Evolutionary conservation across 2,888 invertebrate genomes (phyloP), one percentile per base, ranked within the genome.

Genomic region (Neoscelio sp.): DNA sequence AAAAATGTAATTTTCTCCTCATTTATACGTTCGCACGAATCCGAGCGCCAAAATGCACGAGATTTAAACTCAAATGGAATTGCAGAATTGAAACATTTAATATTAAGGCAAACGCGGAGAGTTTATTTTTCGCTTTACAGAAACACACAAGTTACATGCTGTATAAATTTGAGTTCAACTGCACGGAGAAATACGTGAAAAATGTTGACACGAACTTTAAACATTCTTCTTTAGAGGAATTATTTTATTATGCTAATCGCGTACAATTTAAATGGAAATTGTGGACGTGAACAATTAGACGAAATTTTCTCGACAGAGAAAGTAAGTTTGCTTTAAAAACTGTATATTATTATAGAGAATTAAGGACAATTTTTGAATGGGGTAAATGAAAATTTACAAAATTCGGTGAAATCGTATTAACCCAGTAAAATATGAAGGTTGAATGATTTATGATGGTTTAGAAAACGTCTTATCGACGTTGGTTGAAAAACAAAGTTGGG

Each of bases 1-100:
- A 85, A 85, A 85, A 85, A 67, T 83, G 80, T 74, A 83, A 83
- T 82, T 81, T 80, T 80, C 54, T 74, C 78, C 80, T 71, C 73
- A 81, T 78, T 77, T 77, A 7, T 44, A 50, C 48, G 54, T 35
- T 67, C 52, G 38, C 17, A 60, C 18, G 17, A 5, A 15, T 28
- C 8, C 10, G 23, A 10, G 12, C 17, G 40, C 13, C 20, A 65
- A 70, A 64, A 56, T 44, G 65, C 40, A 54, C 54, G 56, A 26
- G 76, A 52, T 67, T 75, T 44, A 30, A 68, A 56, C 48, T 58
- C 33, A 50, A 52, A 52, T 13, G 28, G 35, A 65, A 76, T 76
- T 76, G 54, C 48, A 15, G 60, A 76, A 76, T 70, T 70, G 54
- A 68, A 68, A 76, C 54, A 62, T 76, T 54, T 70, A 70, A 70